Evolutionary conservation across 2,888 invertebrate species (phyloP).

Genomic region (Aspidiotus rigidus): DNA sequence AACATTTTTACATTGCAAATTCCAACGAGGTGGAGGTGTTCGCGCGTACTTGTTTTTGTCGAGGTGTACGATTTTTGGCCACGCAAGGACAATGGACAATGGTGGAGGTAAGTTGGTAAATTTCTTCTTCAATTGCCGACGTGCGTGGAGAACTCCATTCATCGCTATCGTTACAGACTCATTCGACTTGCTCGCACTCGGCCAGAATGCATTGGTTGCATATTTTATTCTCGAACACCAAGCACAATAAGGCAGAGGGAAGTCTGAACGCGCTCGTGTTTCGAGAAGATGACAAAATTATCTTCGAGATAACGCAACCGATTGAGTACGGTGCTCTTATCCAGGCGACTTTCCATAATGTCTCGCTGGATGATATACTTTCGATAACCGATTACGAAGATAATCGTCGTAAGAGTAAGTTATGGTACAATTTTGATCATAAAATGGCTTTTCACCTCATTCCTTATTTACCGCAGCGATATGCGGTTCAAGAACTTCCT

Average conservation of each 20-base stretch:
- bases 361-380: conserved; percentile 17
- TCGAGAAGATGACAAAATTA: conserved; percentile 18
- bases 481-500: too few species aligned
- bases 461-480: too few species aligned
- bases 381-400: conserved; percentile 12
- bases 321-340: conserved; percentile 17
- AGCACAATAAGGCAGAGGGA: neutral
- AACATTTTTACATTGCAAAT: conserved; percentile 16
- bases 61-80: conserved; percentile 21
- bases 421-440: too few species aligned
- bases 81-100: conserved; percentile 22
- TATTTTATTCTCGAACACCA: conserved; percentile 14
- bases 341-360: conserved; percentile 18
- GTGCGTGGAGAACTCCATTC: too few species aligned
- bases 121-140: too few species aligned
- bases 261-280: conserved; percentile 24
- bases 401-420: too few species aligned
- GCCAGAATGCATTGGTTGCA: conserved; percentile 21
- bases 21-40: conserved; percentile 2
- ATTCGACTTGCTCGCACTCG: neutral
- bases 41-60: conserved; percentile 12
- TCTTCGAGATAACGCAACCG: conserved; percentile 20
- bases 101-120: too few species aligned
- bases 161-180: too few species aligned
- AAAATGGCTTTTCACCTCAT: too few species aligned